Evolutionary conservation across 2,113 vertebrate genomes (phyloP).

Genomic region (Brachyistius frenatus): DNA sequence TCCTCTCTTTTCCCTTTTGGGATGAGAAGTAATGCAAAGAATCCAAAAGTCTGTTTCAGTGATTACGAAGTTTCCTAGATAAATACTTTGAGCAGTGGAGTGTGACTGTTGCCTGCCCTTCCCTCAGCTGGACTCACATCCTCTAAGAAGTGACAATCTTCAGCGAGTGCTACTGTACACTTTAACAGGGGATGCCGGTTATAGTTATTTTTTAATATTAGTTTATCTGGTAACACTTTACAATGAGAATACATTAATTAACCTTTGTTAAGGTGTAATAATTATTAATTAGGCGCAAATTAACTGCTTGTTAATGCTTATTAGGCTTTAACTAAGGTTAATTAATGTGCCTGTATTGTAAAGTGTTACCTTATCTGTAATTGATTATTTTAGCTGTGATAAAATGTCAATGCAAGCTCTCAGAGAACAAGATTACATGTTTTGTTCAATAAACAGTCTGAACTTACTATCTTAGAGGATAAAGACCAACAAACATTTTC

Average conservation of each 20-base stretch:
- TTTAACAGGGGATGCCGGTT: not conserved
- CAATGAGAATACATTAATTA: no score
- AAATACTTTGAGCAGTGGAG: constrained; percentile 23
- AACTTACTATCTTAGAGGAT: no score
- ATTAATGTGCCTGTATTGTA: no score
- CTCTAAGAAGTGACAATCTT: constrained; percentile 28
- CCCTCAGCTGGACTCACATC: constrained; percentile 17
- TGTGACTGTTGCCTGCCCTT: constrained; percentile 16
- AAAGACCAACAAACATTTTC: no score
- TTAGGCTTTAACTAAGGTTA: no score
- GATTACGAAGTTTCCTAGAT: constrained; percentile 47
- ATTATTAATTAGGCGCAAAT: no score
- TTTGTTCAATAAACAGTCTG: no score
- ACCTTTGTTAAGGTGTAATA: no score
- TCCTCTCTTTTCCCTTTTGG: constrained; percentile 22
- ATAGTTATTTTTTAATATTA: not conserved
- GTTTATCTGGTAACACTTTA: not conserved
- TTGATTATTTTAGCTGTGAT: not conserved
- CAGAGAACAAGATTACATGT: no score
- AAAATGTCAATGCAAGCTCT: not conserved
- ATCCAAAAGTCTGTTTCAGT: constrained; percentile 45
- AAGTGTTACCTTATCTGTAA: no score
- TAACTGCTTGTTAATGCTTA: no score
- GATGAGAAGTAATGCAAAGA: constrained; percentile 44
- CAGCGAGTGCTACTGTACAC: constrained; percentile 11